Evolutionary conservation across 2,113 vertebrate genomes (phyloP).

Genomic region (Clinocottus analis): DNA sequence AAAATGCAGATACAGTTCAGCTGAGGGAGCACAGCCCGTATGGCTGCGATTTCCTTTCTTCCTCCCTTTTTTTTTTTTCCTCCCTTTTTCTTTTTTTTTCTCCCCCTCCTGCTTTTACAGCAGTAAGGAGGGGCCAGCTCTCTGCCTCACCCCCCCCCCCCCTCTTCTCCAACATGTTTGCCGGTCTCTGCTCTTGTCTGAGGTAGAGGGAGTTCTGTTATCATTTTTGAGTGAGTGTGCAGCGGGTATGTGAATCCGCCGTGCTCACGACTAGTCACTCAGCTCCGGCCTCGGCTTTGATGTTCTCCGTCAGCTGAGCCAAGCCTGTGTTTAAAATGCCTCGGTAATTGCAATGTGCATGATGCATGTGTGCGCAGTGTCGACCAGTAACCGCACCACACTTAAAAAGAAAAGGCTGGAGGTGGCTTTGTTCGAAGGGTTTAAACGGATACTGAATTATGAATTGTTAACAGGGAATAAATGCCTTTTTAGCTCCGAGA

Average conservation of each 20-base stretch:
- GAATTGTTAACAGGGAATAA: not conserved
- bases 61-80: conserved; percentile 53
- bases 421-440: conserved; percentile 35
- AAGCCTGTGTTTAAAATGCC: conserved; percentile 82
- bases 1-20: conserved; percentile 64
- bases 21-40: conserved; percentile 58
- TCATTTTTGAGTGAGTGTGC: conserved; percentile 52
- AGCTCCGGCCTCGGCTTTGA: conserved; percentile 75
- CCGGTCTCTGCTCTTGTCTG: conserved; percentile 65
- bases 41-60: conserved; percentile 78
- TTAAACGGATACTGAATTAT: conserved; percentile 31
- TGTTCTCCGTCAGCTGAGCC: conserved; percentile 78
- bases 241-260: conserved; percentile 64
- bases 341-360: conserved; percentile 76
- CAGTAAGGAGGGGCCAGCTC: conserved; percentile 71
- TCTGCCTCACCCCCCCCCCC: conserved; percentile 4
- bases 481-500: not conserved
- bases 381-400: conserved; percentile 46
- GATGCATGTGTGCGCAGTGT: conserved; percentile 62
- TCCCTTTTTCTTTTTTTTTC: conserved; percentile 27
- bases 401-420: conserved; percentile 42
- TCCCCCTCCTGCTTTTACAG: conserved; percentile 65
- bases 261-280: conserved; percentile 59
- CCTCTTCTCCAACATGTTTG: conserved; percentile 49
- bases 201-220: conserved; percentile 66